A percentile compares a stretch with the other conserved stretches of the same genome.
Conservation (phyloP, 2,888 invertebrate genomes). For the Archips crataeganus region DNA sequence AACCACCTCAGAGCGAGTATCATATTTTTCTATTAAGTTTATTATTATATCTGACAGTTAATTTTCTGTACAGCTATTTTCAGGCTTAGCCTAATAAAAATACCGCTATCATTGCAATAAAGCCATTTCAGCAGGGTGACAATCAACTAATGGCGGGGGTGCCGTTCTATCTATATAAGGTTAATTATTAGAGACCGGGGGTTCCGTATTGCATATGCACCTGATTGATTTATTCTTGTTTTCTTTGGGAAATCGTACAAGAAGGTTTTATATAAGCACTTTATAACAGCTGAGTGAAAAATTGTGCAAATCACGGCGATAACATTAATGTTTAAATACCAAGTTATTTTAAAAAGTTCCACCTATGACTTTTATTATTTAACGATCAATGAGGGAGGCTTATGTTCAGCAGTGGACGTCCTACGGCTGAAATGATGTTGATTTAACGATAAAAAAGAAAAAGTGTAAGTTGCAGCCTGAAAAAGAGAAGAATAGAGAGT, state of each 20-base stretch:
- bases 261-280: not conserved
- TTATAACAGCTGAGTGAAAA: too few species aligned
- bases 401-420: too few species aligned
- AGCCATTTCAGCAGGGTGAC: constrained; percentile 47
- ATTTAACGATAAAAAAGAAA: too few species aligned
- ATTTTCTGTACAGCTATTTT: constrained; percentile 37
- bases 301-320: too few species aligned
- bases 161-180: constrained; percentile 24
- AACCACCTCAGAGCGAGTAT: constrained; percentile 9
- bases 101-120: constrained; percentile 47
- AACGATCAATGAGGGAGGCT: too few species aligned
- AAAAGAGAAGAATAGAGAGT: too few species aligned
- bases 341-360: too few species aligned
- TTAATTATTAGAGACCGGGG: constrained; percentile 29
- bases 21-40: constrained; percentile 23
- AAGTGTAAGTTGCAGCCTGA: too few species aligned
- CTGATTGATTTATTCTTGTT: constrained; percentile 24
- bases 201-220: constrained; percentile 11
- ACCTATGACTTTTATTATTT: too few species aligned
- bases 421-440: too few species aligned
- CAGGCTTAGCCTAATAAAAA: constrained; percentile 47
- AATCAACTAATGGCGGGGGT: constrained; percentile 51
- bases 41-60: constrained; percentile 34
- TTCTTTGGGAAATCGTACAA: not conserved
- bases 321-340: too few species aligned